Percentiles rank a stretch among this genome's conserved stretches.
Evolutionary conservation across 2,888 invertebrate species (phyloP).

Genomic region (Mystacides longicornis): DNA sequence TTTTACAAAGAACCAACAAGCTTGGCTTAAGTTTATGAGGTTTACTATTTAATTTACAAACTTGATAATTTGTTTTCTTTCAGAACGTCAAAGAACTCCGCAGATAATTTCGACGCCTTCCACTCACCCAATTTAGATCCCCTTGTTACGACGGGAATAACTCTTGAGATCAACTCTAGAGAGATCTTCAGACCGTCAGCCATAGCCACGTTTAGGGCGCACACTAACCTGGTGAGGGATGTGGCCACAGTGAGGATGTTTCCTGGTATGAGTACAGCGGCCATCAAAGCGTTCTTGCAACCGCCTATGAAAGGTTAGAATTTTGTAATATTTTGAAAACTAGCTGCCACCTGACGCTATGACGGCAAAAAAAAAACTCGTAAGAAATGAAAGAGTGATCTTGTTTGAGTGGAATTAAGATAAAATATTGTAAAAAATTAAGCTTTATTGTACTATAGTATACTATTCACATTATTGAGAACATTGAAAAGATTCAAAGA

Average conservation of each 20-base stretch:
- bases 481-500: no score
- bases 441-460: no score
- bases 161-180: conserved; percentile 56
- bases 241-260: conserved; percentile 84
- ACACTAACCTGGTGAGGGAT: conserved; percentile 68
- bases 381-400: no score
- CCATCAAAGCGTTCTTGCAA: conserved; percentile 63
- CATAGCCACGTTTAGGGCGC: conserved; percentile 55
- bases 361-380: no score
- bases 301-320: conserved; percentile 63
- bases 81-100: conserved; percentile 69
- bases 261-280: conserved; percentile 80
- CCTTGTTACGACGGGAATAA: conserved; percentile 74
- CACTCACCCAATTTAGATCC: conserved; percentile 80
- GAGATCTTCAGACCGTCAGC: conserved; percentile 41
- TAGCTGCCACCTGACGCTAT: no score
- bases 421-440: no score
- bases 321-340: no score
- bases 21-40: no score
- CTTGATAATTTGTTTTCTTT: conserved; percentile 9
- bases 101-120: conserved; percentile 70
- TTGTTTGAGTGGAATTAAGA: no score
- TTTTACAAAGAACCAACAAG: no score
- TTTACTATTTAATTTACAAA: no score
- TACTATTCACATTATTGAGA: no score